A percentile compares a stretch with the other conserved stretches of the same genome.
phyloP scores from a whole-genome alignment of 2,113 vertebrate genomes.

The Ptyas mucosa region DNA sequence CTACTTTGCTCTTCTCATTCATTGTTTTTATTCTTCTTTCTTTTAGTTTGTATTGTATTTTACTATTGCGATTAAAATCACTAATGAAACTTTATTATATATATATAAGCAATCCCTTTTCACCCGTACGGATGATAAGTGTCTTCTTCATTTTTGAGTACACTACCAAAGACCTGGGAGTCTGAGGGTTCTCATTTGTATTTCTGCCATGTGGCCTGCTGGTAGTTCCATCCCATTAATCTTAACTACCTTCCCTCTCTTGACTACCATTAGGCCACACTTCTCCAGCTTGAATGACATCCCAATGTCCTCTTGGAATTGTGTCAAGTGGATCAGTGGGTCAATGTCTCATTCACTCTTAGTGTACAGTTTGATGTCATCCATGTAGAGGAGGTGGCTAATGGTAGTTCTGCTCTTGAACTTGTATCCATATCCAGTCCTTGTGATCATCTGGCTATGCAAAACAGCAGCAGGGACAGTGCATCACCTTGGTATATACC shows the following conservation, averaged over 20 bases:
- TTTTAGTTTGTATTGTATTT: neutral
- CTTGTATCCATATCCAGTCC: neutral
- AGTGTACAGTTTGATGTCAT: neutral
- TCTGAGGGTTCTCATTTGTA: too few species aligned
- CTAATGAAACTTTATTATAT: neutral
- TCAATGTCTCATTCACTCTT: neutral
- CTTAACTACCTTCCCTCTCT: neutral
- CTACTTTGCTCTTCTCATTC: neutral
- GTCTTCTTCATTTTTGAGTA: too few species aligned
- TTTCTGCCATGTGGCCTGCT: neutral
- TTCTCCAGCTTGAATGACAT: neutral
- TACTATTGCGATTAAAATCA: neutral
- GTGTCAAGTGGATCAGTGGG: neutral
- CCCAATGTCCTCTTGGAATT: neutral
- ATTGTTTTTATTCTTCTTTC: neutral
- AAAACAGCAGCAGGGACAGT: too few species aligned
- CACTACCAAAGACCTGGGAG: too few species aligned
- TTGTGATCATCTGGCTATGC: neutral
- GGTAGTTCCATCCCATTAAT: neutral
- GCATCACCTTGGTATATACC: too few species aligned
- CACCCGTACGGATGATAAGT: too few species aligned
- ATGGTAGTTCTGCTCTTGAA: neutral
- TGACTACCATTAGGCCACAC: neutral
- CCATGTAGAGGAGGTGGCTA: neutral
- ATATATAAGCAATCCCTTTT: too few species aligned